Evolutionary conservation across 2,888 invertebrate species (phyloP).

Genomic region (Apamea epomidion): DNA sequence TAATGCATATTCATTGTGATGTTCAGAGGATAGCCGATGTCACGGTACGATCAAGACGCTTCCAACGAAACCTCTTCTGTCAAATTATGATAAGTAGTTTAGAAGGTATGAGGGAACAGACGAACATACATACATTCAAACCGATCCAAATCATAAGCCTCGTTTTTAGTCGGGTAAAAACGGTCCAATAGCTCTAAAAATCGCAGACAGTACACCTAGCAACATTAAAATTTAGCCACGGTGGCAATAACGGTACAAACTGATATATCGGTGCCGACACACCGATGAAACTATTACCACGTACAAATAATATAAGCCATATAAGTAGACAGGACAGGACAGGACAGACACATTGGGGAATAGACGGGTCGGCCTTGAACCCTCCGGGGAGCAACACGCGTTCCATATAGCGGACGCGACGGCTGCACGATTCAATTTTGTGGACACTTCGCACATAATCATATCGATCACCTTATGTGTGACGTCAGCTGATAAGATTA

Average conservation of each 20-base stretch:
- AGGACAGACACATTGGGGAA: conserved; percentile 59
- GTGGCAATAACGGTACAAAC: conserved; percentile 2
- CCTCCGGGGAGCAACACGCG: conserved; percentile 67
- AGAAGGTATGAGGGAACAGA: neutral
- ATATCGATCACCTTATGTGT: conserved; percentile 61
- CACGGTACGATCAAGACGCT: too few species aligned
- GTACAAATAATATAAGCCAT: conserved; percentile 1
- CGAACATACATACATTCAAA: neutral
- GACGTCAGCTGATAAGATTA: conserved; percentile 66
- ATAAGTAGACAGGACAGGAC: conserved; percentile 18
- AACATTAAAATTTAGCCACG: conserved; percentile 16
- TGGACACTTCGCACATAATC: conserved; percentile 59
- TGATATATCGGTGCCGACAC: conserved; percentile 32
- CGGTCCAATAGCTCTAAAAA: neutral
- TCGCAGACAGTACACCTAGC: neutral
- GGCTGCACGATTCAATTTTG: conserved; percentile 64
- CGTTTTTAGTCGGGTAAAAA: neutral
- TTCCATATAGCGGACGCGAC: conserved; percentile 65
- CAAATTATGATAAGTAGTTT: too few species aligned
- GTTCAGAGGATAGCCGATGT: too few species aligned
- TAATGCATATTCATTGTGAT: too few species aligned
- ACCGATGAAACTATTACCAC: conserved; percentile 38
- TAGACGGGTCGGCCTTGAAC: conserved; percentile 70
- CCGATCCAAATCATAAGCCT: neutral
- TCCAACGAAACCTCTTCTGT: too few species aligned